These are phyloP conservation scores for Scalopus aquaticus DNA, from an alignment of 2,113 vertebrate species.

Conservation along the genomic window DNA sequence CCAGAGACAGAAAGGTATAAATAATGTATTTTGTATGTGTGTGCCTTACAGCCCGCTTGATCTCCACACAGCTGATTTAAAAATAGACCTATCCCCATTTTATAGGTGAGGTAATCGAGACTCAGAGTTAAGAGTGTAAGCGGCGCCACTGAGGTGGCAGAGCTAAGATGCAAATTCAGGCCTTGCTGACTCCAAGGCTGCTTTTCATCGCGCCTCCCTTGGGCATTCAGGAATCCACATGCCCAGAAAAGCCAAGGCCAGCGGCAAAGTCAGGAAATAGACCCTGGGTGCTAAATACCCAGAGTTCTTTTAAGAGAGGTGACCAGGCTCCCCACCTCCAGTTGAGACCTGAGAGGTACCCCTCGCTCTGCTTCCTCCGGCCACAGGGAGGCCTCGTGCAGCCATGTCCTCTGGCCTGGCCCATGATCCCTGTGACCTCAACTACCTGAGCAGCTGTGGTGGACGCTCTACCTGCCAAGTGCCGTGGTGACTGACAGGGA, in stretches of 20 bases:
- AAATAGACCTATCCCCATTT: neutral
- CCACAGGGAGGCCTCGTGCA: neutral
- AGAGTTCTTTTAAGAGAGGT: neutral
- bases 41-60: neutral
- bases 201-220: neutral
- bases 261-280: neutral
- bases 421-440: neutral
- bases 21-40: neutral
- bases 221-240: neutral
- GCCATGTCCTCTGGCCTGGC: neutral
- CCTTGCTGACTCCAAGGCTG: neutral
- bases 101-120: neutral
- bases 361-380: neutral
- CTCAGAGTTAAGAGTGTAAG: neutral
- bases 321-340: neutral
- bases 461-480: neutral
- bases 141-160: neutral
- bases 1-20: neutral
- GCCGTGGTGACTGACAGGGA: neutral
- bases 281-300: neutral
- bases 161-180: neutral
- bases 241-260: neutral
- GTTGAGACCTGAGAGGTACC: neutral
- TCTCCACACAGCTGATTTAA: neutral
- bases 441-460: neutral